These are phyloP conservation scores for Pachliopta kotzebuea DNA, from an alignment of 2,888 invertebrate genomes.

Conservation along the genomic window DNA sequence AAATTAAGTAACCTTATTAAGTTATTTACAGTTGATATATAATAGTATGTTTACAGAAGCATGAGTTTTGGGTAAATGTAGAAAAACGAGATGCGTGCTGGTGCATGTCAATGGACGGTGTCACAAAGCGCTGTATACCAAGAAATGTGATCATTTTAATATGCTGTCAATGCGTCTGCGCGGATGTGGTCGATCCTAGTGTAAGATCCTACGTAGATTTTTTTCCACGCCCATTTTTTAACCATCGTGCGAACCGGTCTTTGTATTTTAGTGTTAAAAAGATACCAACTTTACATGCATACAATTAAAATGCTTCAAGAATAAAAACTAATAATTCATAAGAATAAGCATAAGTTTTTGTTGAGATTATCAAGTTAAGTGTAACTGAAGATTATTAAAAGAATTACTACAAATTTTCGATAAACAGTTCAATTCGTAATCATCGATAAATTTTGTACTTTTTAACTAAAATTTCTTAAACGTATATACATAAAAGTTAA, in stretches of 20 bases:
- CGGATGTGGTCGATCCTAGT: slow-evolving; percentile 38
- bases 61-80: slow-evolving; percentile 43
- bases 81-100: slow-evolving; percentile 38
- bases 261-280: not conserved
- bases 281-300: not conserved
- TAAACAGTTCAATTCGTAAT: no score
- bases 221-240: slow-evolving; percentile 18
- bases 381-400: no score
- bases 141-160: slow-evolving; percentile 56
- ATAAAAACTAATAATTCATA: no score
- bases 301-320: not conserved
- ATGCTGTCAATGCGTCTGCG: slow-evolving; percentile 51
- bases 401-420: no score
- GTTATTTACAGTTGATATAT: no score
- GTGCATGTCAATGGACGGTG: slow-evolving; percentile 52
- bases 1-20: no score
- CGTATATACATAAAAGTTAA: no score
- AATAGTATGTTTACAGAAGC: slow-evolving; percentile 41
- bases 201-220: slow-evolving; percentile 27
- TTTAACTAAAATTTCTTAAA: no score
- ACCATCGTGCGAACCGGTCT: slow-evolving; percentile 18
- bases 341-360: no score
- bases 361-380: no score
- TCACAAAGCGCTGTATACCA: slow-evolving; percentile 50
- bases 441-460: no score